Base-by-base conservation (phyloP, 2,888 invertebrate species). In the Mesochorus sp. region DNA sequence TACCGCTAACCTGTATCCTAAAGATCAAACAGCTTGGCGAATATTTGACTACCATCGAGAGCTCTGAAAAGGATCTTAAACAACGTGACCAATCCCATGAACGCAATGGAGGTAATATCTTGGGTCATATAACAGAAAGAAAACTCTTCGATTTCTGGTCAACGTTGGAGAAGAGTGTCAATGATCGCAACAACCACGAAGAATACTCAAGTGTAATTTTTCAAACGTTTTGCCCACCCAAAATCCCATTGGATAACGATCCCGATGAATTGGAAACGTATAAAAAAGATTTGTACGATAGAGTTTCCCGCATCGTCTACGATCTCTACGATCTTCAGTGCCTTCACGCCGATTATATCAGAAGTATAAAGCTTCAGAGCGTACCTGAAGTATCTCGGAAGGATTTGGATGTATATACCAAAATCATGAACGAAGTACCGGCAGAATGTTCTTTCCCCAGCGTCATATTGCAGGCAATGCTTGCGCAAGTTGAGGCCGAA, bases 271-370 rank as follows among this genome's bases (percentile, higher is more conserved):
- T 71, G 0, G 76, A 80, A 8, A 8, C 2, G 21, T 12, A 66
- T 6, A 81, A 68, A 57, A 80, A 64, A 55, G 91, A 91, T 81
- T 91, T 93, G 72, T 93, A 93, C 83, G 92, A 93, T 75, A 92
- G 92, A 79, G 77, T 93, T 26, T 92, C 92, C 81, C 92, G 86
- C 76, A 89, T 93, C 2, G 89, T 93, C 86, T 93, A 93, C 76
- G 93, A 93, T 83, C 86, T 93, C 44, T 92, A 93, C 84, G 93
- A 94, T 81, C 89, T 93, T 53, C 89, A 90, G 3, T 87, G 92
- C 74, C 92, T 93, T 81, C 92, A 93, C 83, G 44, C 55, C 2
- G 89, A 92, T 81, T 94, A 92, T 84, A 86, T 93, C 72, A 86
- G 91, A 8, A 92, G 92, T 81, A 92, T 93, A 91, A 89, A 91